These are phyloP conservation scores for Parauchenoglanis ngamensis DNA, from an alignment of 2,797 vertebrate genomes.

Conservation along the genomic window DNA sequence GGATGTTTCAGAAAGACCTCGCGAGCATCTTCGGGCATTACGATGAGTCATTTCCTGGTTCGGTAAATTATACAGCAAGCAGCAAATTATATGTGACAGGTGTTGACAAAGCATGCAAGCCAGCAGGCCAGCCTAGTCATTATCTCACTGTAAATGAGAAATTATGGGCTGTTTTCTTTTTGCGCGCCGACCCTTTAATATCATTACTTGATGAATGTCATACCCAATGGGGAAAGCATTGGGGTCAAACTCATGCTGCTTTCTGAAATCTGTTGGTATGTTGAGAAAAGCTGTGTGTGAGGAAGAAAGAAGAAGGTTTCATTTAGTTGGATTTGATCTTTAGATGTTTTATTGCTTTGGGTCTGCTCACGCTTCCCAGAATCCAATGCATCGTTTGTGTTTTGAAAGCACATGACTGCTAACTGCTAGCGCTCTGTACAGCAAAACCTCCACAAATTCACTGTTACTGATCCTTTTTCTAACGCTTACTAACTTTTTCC, in stretches of 20 bases:
- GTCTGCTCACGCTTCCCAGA: too few species aligned
- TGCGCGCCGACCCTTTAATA: constrained; percentile 19
- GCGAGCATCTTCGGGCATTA: constrained; percentile 9
- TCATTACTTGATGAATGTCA: constrained; percentile 22
- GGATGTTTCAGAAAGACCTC: constrained; percentile 9
- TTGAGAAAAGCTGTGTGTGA: not conserved
- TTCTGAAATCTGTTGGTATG: not conserved
- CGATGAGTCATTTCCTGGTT: constrained; percentile 61
- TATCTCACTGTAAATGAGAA: constrained; percentile 46
- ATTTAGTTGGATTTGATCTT: not conserved
- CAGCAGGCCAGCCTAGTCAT: constrained; percentile 60
- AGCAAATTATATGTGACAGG: constrained; percentile 60
- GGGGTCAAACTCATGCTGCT: not conserved
- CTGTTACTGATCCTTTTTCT: too few species aligned
- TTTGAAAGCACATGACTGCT: too few species aligned
- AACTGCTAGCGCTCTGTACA: too few species aligned
- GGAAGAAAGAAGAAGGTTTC: not conserved
- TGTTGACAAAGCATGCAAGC: constrained; percentile 63
- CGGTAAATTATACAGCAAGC: constrained; percentile 54
- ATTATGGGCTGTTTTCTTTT: not conserved
- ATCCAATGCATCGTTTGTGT: too few species aligned
- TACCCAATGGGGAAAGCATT: constrained; percentile 7
- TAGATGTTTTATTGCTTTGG: not conserved
- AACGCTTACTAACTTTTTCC: too few species aligned
- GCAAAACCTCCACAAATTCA: too few species aligned